Base-by-base conservation (phyloP, 2,113 vertebrate species). In the Eurystomus gularis region DNA sequence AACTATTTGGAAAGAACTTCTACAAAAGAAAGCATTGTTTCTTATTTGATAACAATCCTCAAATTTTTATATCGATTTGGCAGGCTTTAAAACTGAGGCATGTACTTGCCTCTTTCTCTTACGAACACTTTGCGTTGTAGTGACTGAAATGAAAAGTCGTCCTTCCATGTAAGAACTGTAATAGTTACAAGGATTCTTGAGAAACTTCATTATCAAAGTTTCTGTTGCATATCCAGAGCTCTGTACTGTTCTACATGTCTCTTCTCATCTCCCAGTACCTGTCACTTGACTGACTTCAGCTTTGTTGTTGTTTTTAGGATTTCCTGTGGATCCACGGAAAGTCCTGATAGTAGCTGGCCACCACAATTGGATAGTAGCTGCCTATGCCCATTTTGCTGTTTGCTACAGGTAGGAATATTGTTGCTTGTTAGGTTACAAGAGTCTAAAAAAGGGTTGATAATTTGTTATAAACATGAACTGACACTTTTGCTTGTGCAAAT, bases 361-460 rank as follows among this genome's bases (percentile, higher is more conserved):
- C 94, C 99, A 99, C 97, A 99, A 99, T 91, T 99, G 99, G 99
- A 99, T 99, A 85, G 99, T 99, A 68, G 99, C 98, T 88, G 99
- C 99, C 5, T 99, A 99, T 85, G 99, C 99, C 15, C 99, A 99
- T 96, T 99, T 99, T 92, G 99, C 99, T 88, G 99, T 99, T 96
- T 99, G 99, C 95, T 99, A 99, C 98, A 99, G 99, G 99, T 99
- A 98, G 87, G 68, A 65, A 52, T 76, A 19, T 26, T 33, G 26
- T 57, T 77, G 39, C 35, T 78, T 92, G 19, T 46, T 0, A 2
- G 16, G 33, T 70, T 94, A 54, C 20, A 71, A 33, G 35, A 58
- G 44, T 52, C 17, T 29, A 7, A 69, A 72, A 57, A 33, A 57
- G n/a, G n/a, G 16, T 12, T 6, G 1, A 5, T 39, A 7, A 40